Evolutionary conservation across 1,140 invertebrate species (phyloP).

Genomic region (Penaeus indicus): DNA sequence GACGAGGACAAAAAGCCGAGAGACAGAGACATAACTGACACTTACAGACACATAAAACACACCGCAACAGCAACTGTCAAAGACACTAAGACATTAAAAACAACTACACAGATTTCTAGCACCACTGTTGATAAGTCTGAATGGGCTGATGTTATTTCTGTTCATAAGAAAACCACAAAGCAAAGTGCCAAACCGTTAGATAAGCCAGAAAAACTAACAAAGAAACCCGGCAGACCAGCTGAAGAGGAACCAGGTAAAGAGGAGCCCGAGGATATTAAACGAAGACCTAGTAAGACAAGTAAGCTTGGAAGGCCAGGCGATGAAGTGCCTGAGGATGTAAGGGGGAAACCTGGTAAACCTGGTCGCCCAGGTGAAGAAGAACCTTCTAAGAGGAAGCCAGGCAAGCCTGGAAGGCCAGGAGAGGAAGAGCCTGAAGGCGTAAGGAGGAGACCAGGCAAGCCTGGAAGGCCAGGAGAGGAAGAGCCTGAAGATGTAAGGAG

Average conservation of each 20-base stretch:
- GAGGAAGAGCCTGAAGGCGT: constrained; percentile 26
- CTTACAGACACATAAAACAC: constrained; percentile 9
- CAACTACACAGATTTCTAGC: not conserved
- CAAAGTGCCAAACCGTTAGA: not conserved
- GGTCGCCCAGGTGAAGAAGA: not conserved
- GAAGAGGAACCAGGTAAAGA: not conserved
- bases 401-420: constrained; percentile 11
- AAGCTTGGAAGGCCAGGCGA: not conserved
- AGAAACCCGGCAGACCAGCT: not conserved
- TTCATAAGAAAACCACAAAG: no score
- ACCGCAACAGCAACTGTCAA: constrained; percentile 7
- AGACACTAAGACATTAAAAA: not conserved
- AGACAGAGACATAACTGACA: constrained; percentile 6
- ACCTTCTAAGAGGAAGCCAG: constrained; percentile 1
- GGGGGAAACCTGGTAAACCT: not conserved
- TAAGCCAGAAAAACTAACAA: constrained; percentile 6
- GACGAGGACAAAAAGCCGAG: constrained; percentile 37
- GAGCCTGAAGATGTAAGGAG: no score
- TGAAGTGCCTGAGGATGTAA: not conserved
- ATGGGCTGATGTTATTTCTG: no score
- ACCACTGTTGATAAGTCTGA: no score
- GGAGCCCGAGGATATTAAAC: not conserved
- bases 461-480: not conserved
- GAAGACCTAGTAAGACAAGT: not conserved
- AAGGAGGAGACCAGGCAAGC: constrained; percentile 21